Evolutionary conservation across 2,113 vertebrate genomes (phyloP).

Genomic region (Cottus gobio): DNA sequence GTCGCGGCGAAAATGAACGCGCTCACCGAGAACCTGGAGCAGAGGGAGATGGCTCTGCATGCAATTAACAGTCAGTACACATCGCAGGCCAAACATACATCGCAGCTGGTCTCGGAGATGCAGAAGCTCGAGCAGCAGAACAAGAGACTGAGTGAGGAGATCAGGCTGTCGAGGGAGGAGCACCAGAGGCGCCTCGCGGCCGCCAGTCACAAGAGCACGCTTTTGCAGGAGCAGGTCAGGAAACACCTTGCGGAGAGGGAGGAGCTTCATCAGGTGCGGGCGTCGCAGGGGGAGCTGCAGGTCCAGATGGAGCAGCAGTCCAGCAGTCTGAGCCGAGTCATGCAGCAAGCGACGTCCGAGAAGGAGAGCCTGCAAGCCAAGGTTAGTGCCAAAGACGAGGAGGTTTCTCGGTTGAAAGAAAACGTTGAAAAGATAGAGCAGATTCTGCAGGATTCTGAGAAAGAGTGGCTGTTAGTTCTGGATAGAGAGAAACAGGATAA

Average conservation of each 20-base stretch:
- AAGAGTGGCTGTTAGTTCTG: slow-evolving; percentile 84
- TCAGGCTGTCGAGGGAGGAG: slow-evolving; percentile 50
- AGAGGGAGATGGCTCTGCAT: slow-evolving; percentile 83
- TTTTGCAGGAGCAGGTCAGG: slow-evolving; percentile 75
- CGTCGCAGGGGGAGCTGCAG: slow-evolving; percentile 75
- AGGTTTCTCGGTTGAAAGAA: slow-evolving; percentile 81
- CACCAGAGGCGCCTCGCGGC: slow-evolving; percentile 69
- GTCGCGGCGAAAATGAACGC: slow-evolving; percentile 78
- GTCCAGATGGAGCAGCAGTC: slow-evolving; percentile 80
- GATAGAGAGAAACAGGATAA: slow-evolving; percentile 83
- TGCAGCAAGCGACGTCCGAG: slow-evolving; percentile 82
- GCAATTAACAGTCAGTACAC: slow-evolving; percentile 81
- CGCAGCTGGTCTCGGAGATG: slow-evolving; percentile 78
- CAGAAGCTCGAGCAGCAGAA: slow-evolving; percentile 78
- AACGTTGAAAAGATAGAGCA: slow-evolving; percentile 83
- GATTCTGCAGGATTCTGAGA: slow-evolving; percentile 86
- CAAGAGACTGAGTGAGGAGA: slow-evolving; percentile 73
- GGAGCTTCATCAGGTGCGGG: slow-evolving; percentile 69
- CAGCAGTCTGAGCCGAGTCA: slow-evolving; percentile 74
- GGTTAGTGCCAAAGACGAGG: slow-evolving; percentile 90
- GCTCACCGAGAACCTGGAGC: slow-evolving; percentile 79
- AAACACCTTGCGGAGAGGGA: slow-evolving; percentile 81
- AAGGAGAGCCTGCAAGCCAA: slow-evolving; percentile 85
- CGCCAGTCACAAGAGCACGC: slow-evolving; percentile 74
- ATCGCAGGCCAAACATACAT: slow-evolving; percentile 80